phyloP scores from a whole-genome alignment of 1,140 invertebrate genomes.

The Heliconius himera region DNA sequence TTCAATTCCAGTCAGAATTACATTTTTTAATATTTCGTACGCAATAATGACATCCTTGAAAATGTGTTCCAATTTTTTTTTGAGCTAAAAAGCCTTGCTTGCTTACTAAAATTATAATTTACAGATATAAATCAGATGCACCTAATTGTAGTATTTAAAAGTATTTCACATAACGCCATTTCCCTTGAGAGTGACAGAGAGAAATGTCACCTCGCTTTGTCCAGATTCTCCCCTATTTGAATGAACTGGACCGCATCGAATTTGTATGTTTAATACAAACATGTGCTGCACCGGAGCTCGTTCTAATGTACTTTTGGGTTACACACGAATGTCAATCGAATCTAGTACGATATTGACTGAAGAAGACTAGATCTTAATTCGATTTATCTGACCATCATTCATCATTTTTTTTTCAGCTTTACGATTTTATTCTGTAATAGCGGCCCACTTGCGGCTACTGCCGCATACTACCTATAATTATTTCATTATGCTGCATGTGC shows the following conservation, averaged over 20 bases:
- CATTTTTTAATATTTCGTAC: neutral
- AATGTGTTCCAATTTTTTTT: too few species aligned
- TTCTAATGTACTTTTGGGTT: slow-evolving; percentile 1
- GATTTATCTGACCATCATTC: neutral
- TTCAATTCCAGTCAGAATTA: neutral
- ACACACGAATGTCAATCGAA: neutral
- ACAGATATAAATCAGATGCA: too few species aligned
- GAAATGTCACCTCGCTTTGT: neutral
- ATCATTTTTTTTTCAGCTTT: too few species aligned
- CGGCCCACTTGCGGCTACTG: too few species aligned
- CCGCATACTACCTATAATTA: too few species aligned
- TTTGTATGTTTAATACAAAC: slow-evolving; percentile 13
- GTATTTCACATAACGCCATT: neutral
- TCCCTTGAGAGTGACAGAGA: neutral
- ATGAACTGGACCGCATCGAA: neutral
- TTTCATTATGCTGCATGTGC: too few species aligned
- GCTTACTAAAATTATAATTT: too few species aligned
- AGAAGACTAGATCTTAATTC: neutral
- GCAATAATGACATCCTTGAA: too few species aligned
- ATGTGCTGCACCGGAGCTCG: neutral
- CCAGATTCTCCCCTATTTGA: neutral
- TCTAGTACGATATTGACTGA: neutral
- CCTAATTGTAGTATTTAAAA: too few species aligned
- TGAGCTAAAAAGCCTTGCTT: too few species aligned
- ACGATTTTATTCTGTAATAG: too few species aligned